Percentiles rank a stretch among this genome's conserved stretches.
phyloP scores from a whole-genome alignment of 1,140 invertebrate genomes.

The Ips nitidus region DNA sequence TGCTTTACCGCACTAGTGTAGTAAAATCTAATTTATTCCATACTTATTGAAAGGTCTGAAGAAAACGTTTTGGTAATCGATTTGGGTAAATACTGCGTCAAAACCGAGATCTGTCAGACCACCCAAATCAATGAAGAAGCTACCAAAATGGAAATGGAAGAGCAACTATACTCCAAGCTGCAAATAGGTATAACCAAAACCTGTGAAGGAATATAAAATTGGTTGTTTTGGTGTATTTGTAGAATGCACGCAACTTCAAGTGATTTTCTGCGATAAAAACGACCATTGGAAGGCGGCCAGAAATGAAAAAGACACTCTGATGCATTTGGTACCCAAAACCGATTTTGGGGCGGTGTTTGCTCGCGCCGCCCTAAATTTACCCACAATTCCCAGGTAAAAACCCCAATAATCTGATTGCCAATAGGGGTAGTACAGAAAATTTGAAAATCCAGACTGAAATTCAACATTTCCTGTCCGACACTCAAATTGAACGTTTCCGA shows the following conservation, averaged over 20 bases:
- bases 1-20: too few relatives aligned
- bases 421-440: slow-evolving; percentile 3
- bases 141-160: slow-evolving; percentile 81
- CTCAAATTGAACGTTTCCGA: slow-evolving; percentile 80
- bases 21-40: background rate
- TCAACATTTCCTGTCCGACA: slow-evolving; percentile 71
- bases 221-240: slow-evolving; percentile 3
- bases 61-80: slow-evolving; percentile 74
- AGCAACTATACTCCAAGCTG: slow-evolving; percentile 77
- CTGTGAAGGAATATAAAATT: background rate
- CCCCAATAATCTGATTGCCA: background rate
- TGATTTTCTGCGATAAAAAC: slow-evolving; percentile 63
- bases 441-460: slow-evolving; percentile 66
- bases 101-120: slow-evolving; percentile 73
- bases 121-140: slow-evolving; percentile 70
- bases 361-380: slow-evolving; percentile 40
- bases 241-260: slow-evolving; percentile 68
- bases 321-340: slow-evolving; percentile 72
- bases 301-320: slow-evolving; percentile 71
- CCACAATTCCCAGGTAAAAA: slow-evolving; percentile 45
- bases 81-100: slow-evolving; percentile 69
- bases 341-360: slow-evolving; percentile 44
- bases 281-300: slow-evolving; percentile 76
- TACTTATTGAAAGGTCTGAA: slow-evolving; percentile 45
- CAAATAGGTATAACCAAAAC: slow-evolving; percentile 54